Percentiles rank a stretch among this genome's conserved stretches.
Conservation (phyloP, 2,888 invertebrate genomes). For the Chelonus formosanus region DNA sequence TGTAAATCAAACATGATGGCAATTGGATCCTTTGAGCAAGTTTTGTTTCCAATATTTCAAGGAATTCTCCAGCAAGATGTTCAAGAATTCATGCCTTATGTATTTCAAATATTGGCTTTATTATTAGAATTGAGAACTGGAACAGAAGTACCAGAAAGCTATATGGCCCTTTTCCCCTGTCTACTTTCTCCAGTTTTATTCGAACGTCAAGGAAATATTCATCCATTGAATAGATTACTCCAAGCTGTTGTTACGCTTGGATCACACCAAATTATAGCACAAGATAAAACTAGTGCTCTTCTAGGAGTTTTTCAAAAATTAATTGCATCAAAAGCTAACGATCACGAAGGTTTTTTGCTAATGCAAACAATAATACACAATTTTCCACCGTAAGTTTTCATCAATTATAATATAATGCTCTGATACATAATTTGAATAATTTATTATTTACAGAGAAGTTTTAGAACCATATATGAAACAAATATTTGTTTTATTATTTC, state of each 20-base stretch:
- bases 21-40: constrained; percentile 88
- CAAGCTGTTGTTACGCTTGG: constrained; percentile 85
- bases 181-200: constrained; percentile 90
- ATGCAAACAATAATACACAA: constrained; percentile 86
- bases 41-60: constrained; percentile 94
- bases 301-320: constrained; percentile 97
- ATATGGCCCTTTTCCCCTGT: constrained; percentile 89
- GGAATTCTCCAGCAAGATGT: constrained; percentile 93
- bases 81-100: constrained; percentile 97
- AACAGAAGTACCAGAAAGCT: constrained; percentile 78
- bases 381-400: constrained; percentile 77
- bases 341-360: constrained; percentile 95
- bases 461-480: constrained; percentile 84
- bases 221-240: constrained; percentile 90
- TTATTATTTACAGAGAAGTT: constrained; percentile 69
- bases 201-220: constrained; percentile 93
- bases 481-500: constrained; percentile 91
- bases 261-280: constrained; percentile 72
- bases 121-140: constrained; percentile 79
- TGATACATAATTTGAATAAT: too few relatives aligned
- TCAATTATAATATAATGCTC: too few relatives aligned
- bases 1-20: constrained; percentile 83
- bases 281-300: constrained; percentile 81
- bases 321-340: constrained; percentile 92
- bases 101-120: constrained; percentile 95